Percentiles rank a stretch among this genome's conserved stretches.
Evolutionary conservation across 2,797 vertebrate genomes (phyloP).

Genomic region (Dendrocincla fuliginosa): DNA sequence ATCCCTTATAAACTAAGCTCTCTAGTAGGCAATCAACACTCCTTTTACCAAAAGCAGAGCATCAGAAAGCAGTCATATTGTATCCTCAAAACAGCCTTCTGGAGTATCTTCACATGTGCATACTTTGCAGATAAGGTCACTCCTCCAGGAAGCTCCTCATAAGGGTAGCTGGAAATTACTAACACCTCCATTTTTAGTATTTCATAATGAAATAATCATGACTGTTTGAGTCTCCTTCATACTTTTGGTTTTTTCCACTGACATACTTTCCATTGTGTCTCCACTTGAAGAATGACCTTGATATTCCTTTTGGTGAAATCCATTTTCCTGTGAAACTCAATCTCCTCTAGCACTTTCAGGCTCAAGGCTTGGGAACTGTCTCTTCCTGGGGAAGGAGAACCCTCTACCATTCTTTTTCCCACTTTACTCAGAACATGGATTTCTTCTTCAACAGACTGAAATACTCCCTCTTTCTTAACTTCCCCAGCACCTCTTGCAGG

Average conservation of each 20-base stretch:
- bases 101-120: background rate
- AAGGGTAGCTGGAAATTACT: background rate
- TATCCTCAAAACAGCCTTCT: background rate
- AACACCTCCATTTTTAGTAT: background rate
- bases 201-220: background rate
- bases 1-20: background rate
- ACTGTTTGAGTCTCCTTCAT: background rate
- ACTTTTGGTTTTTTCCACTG: background rate
- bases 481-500: background rate
- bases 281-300: background rate
- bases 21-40: background rate
- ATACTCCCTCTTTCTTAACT: background rate
- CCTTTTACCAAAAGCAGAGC: background rate
- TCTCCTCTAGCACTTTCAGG: background rate
- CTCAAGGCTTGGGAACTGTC: background rate
- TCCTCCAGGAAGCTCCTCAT: background rate
- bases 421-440: background rate
- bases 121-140: background rate
- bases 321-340: background rate
- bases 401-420: background rate
- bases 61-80: background rate
- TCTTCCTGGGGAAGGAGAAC: background rate
- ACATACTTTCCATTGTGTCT: background rate
- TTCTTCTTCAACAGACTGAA: background rate
- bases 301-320: background rate